Evolutionary conservation across 2,113 vertebrate species (phyloP).

Genomic region (Sander vitreus): DNA sequence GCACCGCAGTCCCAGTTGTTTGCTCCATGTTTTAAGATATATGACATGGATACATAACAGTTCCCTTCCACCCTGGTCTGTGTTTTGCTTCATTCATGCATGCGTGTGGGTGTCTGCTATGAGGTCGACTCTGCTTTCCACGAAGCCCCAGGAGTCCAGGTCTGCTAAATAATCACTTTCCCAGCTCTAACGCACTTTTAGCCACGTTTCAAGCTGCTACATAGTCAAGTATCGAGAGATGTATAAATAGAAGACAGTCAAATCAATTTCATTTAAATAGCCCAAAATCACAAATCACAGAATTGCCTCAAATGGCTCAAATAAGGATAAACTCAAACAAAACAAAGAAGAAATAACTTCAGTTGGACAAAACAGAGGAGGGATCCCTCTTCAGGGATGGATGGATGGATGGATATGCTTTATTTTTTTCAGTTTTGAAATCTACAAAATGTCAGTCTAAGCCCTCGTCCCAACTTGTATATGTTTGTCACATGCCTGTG

Average conservation of each 20-base stretch:
- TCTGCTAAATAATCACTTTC: conserved; percentile 61
- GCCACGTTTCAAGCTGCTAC: background rate
- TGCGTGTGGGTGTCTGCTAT: conserved; percentile 51
- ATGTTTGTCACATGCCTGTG: conserved; percentile 42
- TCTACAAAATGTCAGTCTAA: background rate
- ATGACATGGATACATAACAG: conserved; percentile 38
- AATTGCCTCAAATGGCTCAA: background rate
- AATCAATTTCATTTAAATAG: background rate
- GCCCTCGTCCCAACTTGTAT: conserved; percentile 27
- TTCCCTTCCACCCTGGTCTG: conserved; percentile 25
- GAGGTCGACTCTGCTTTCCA: conserved; percentile 36
- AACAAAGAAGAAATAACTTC: background rate
- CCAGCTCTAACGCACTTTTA: conserved; percentile 11
- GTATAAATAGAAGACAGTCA: background rate
- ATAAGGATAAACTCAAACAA: background rate
- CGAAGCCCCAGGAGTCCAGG: conserved; percentile 28
- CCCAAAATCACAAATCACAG: background rate
- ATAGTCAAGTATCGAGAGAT: background rate
- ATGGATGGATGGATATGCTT: background rate
- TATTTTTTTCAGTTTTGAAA: background rate
- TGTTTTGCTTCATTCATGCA: conserved; percentile 61
- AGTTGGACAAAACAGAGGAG: background rate
- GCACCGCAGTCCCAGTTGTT: conserved; percentile 23
- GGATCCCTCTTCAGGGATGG: accelerated
- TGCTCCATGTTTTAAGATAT: conserved; percentile 37